Evolutionary conservation across 2,888 invertebrate genomes (phyloP), one percentile per base, ranked within the genome.

Genomic region (Cloeon dipterum): DNA sequence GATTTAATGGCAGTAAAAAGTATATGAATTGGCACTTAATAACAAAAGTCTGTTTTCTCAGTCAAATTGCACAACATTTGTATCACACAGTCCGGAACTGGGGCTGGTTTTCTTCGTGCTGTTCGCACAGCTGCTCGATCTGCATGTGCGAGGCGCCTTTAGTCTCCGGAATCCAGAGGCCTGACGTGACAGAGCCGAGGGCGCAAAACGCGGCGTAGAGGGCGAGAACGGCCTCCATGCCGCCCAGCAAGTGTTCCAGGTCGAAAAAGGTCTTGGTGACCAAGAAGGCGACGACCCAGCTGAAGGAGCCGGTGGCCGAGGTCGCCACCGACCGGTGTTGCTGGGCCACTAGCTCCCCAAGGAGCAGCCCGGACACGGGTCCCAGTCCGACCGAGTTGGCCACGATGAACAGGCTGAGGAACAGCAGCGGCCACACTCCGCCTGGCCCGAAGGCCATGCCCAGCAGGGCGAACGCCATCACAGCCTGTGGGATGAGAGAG

Each of bases 81-180:
- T n/a, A n/a, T n/a, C n/a, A n/a, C n/a, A n/a, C n/a, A n/a, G n/a
- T n/a, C n/a, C n/a, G n/a, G n/a, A n/a, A n/a, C n/a, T n/a, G n/a
- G n/a, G n/a, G n/a, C n/a, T n/a, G n/a, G n/a, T n/a, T n/a, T n/a
- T n/a, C n/a, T n/a, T n/a, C n/a, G n/a, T n/a, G n/a, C n/a, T n/a
- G n/a, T n/a, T n/a, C n/a, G n/a, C n/a, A 44, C 11, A 44, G 39
- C n/a, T 40, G 36, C 37, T 44, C 44, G 23, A 44, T 43, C 7
- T 21, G 41, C 34, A 41, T 42, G 25, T 41, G 42, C 11, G 42
- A 40, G 13, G 42, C 58, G 4, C 63, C 63, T 44, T 58, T 61
- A 0, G 63, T 65, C 48, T 65, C 65, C 1, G 63, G 63, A 2
- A 64, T 49, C 34, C 49, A 51, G 35, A 52, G 47, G 36, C 48